phyloP scores from a whole-genome alignment of 2,888 invertebrate species.

The Tridacna gigas region DNA sequence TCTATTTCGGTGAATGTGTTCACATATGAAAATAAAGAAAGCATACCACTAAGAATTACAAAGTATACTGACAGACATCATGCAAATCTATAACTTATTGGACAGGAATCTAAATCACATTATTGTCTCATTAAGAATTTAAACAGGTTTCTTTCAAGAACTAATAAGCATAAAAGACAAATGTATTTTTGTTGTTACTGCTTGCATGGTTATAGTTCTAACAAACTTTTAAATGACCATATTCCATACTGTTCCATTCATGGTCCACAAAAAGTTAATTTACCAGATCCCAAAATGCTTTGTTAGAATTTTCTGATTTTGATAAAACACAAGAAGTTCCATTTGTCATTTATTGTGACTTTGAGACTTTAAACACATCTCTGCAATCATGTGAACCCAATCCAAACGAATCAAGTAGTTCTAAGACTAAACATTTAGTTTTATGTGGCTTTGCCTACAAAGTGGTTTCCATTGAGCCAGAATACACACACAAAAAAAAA shows the following conservation, averaged over 20 bases:
- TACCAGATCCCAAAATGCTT: slow-evolving; percentile 24
- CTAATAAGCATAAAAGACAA: slow-evolving; percentile 23
- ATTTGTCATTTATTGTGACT: slow-evolving; percentile 52
- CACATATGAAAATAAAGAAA: slow-evolving; percentile 36
- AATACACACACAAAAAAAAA: slow-evolving; percentile 34
- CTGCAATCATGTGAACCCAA: slow-evolving; percentile 23
- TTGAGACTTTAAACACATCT: slow-evolving; percentile 40
- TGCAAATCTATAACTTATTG: slow-evolving; percentile 50
- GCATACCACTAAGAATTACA: slow-evolving; percentile 51
- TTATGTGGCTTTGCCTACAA: slow-evolving; percentile 46
- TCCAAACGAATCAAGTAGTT: not conserved
- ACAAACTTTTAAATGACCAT: slow-evolving; percentile 31
- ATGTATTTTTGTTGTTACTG: slow-evolving; percentile 43
- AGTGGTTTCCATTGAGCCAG: slow-evolving; percentile 34
- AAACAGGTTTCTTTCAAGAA: slow-evolving; percentile 51
- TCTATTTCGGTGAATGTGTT: slow-evolving; percentile 33
- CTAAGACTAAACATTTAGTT: slow-evolving; percentile 7
- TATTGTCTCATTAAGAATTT: slow-evolving; percentile 59
- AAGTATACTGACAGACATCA: slow-evolving; percentile 44
- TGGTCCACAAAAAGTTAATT: slow-evolving; percentile 37
- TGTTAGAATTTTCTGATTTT: slow-evolving; percentile 39
- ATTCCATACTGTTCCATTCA: slow-evolving; percentile 27
- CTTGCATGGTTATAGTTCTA: slow-evolving; percentile 34
- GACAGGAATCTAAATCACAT: slow-evolving; percentile 31
- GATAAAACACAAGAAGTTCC: slow-evolving; percentile 34